Conservation (phyloP, 2,888 invertebrate genomes). For the Zeuzera pyrina region DNA sequence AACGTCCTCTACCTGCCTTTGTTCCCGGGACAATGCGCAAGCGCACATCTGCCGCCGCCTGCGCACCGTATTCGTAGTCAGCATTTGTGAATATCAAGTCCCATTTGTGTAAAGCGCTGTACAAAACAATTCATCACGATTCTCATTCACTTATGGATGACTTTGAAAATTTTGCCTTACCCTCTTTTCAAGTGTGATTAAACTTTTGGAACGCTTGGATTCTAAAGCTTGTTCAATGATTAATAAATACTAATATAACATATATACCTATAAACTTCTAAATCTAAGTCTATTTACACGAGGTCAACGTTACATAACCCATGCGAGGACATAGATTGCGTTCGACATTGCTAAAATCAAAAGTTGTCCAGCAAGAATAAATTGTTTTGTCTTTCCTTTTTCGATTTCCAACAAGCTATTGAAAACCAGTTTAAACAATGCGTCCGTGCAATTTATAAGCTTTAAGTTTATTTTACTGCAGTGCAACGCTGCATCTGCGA, state of each 20-base stretch:
- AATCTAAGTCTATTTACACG: constrained; percentile 32
- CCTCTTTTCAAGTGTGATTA: constrained; percentile 7
- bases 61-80: constrained; percentile 21
- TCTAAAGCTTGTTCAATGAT: too few species aligned
- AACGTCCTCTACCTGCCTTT: constrained; percentile 66
- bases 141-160: constrained; percentile 24
- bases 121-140: constrained; percentile 28
- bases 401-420: neutral
- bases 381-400: neutral
- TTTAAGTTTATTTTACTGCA: neutral
- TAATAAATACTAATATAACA: too few species aligned
- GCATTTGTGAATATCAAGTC: constrained; percentile 26
- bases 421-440: neutral
- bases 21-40: constrained; percentile 54
- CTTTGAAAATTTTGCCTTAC: constrained; percentile 20
- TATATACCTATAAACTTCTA: too few species aligned
- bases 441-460: neutral
- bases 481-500: neutral
- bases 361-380: constrained; percentile 26
- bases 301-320: constrained; percentile 49
- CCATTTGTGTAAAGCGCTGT: constrained; percentile 24
- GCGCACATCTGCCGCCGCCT: constrained; percentile 61
- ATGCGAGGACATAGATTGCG: constrained; percentile 36
- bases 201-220: constrained; percentile 7
- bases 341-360: constrained; percentile 32